Conservation (phyloP, 2,888 invertebrate genomes). For the Hofmannophila pseudospretella region DNA sequence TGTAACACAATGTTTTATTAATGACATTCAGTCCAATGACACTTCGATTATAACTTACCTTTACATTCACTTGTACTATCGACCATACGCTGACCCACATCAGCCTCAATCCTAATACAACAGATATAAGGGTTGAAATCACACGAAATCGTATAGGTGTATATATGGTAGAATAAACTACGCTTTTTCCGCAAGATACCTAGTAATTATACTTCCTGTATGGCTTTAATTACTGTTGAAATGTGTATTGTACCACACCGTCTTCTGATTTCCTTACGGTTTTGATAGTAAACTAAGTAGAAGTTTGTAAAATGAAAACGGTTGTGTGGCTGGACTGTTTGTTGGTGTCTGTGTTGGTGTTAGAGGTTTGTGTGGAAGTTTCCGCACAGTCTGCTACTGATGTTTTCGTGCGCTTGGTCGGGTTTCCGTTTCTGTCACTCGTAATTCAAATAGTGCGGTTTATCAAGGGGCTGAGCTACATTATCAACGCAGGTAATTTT, state of each 20-base stretch:
- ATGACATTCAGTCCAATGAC: conserved; percentile 8
- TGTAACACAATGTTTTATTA: background rate
- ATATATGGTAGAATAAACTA: no score
- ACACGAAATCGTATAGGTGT: no score
- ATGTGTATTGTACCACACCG: no score
- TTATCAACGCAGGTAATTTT: conserved; percentile 14
- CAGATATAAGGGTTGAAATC: no score
- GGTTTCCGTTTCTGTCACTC: conserved; percentile 14
- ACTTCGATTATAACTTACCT: background rate
- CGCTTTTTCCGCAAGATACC: no score
- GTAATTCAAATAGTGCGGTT: conserved; percentile 11
- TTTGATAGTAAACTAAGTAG: background rate
- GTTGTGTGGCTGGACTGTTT: conserved; percentile 1
- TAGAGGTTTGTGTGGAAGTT: conserved; percentile 10
- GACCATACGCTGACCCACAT: background rate
- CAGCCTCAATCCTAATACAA: no score
- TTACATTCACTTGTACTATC: conserved; percentile 2
- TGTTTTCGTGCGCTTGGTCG: conserved; percentile 13
- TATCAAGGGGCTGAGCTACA: conserved; percentile 12
- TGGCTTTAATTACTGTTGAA: no score
- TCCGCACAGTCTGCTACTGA: conserved; percentile 12
- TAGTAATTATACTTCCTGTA: no score
- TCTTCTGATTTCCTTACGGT: no score
- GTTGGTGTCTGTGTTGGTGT: conserved; percentile 8
- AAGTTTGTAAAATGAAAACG: conserved; percentile 2